These are phyloP conservation scores for Stichodactyla helianthus DNA, from an alignment of 64 coral and sea anemone species.

Conservation along the genomic window DNA sequence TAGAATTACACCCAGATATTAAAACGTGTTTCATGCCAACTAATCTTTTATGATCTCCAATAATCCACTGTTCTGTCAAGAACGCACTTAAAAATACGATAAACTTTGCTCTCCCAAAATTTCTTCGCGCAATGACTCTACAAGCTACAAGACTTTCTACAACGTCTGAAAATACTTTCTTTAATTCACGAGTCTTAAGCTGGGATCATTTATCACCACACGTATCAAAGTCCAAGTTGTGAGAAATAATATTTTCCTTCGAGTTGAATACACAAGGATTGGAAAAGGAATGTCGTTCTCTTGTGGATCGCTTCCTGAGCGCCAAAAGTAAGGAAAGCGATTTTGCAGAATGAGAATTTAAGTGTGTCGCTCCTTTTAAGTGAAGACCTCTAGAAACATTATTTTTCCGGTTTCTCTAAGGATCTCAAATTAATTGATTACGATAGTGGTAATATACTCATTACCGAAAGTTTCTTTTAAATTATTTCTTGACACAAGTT, in stretches of 20 bases:
- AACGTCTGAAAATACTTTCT: neutral
- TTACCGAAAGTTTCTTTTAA: no score
- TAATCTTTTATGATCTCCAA: neutral
- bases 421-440: neutral
- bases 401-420: neutral
- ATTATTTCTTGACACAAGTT: neutral
- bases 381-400: neutral
- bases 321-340: neutral
- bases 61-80: constrained; percentile 11
- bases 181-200: neutral
- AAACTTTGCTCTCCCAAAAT: neutral
- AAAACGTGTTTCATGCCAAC: neutral
- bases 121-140: neutral
- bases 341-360: neutral
- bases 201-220: constrained; percentile 9
- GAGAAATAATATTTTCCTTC: neutral
- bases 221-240: neutral
- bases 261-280: constrained; percentile 2
- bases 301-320: neutral
- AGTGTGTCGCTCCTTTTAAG: neutral
- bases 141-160: neutral
- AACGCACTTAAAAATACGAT: constrained; percentile 1
- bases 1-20: no score
- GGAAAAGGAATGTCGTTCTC: neutral
- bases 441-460: no score